A percentile compares a stretch with the other conserved stretches of the same genome.
These are phyloP conservation scores for Xenopus laevis DNA, from an alignment of 2,113 vertebrate species.

Conservation along the genomic window DNA sequence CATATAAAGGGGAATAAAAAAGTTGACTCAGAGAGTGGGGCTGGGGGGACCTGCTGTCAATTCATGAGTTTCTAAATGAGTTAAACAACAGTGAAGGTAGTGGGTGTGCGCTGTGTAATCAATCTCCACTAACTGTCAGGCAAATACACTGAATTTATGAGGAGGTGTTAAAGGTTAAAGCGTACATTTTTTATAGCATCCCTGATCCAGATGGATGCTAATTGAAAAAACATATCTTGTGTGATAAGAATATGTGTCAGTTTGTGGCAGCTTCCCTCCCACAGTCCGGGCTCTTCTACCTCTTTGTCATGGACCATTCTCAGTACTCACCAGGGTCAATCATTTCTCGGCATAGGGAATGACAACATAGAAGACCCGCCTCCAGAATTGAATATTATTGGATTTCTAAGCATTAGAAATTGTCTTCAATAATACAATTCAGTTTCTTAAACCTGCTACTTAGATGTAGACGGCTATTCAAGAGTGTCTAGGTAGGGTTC, in stretches of 20 bases:
- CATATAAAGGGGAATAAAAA: background rate
- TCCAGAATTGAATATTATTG: too few species aligned
- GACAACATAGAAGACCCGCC: too few species aligned
- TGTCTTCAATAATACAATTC: background rate
- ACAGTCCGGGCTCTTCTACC: too few species aligned
- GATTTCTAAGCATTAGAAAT: constrained; percentile 2
- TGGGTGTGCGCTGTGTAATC: background rate
- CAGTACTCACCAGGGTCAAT: too few species aligned
- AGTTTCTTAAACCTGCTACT: background rate
- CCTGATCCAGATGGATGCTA: too few species aligned
- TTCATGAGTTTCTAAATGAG: background rate
- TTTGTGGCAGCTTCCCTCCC: too few species aligned
- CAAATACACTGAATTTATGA: background rate
- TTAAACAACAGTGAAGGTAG: background rate
- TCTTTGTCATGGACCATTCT: too few species aligned
- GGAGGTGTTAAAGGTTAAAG: background rate
- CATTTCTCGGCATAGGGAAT: too few species aligned
- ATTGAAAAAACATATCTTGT: background rate
- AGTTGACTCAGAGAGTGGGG: background rate
- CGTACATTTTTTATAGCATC: background rate
- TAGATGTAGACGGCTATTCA: too few species aligned
- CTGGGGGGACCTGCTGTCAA: background rate
- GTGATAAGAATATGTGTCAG: too few species aligned
- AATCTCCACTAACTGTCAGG: background rate
- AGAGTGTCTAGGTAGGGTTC: background rate